These are phyloP conservation scores for Notiomystis cincta DNA, from an alignment of 2,113 vertebrate genomes.

Conservation along the genomic window DNA sequence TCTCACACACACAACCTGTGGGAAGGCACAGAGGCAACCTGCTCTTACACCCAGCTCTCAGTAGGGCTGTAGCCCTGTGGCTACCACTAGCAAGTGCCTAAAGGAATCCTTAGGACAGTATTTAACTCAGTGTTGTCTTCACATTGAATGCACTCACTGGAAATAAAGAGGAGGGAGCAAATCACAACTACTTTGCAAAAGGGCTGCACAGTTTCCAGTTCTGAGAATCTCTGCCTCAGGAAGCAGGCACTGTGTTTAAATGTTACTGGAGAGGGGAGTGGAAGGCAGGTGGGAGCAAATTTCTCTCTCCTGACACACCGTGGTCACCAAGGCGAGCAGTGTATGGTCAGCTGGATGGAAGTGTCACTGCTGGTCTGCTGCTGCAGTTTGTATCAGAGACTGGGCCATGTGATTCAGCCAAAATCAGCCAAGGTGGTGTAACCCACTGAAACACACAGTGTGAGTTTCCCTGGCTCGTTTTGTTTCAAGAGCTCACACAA, in stretches of 20 bases:
- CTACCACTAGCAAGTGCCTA: not conserved
- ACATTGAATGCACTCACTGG: not conserved
- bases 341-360: not conserved
- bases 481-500: not conserved
- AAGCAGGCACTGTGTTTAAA: not conserved
- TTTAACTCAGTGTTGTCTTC: not conserved
- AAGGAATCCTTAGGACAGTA: not conserved
- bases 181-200: not conserved
- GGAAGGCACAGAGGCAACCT: not conserved
- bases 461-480: not conserved
- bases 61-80: not conserved
- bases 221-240: not conserved
- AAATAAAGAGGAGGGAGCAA: not conserved
- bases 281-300: not conserved
- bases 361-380: not conserved
- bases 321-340: not conserved
- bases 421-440: not conserved
- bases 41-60: not conserved
- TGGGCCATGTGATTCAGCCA: not conserved
- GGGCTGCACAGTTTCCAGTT: not conserved
- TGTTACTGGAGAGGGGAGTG: not conserved
- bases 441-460: rapidly evolving
- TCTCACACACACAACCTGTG: not conserved
- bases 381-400: not conserved
- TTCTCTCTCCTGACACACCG: not conserved